Conservation (phyloP, 2,113 vertebrate species). For the Hylia prasina region DNA sequence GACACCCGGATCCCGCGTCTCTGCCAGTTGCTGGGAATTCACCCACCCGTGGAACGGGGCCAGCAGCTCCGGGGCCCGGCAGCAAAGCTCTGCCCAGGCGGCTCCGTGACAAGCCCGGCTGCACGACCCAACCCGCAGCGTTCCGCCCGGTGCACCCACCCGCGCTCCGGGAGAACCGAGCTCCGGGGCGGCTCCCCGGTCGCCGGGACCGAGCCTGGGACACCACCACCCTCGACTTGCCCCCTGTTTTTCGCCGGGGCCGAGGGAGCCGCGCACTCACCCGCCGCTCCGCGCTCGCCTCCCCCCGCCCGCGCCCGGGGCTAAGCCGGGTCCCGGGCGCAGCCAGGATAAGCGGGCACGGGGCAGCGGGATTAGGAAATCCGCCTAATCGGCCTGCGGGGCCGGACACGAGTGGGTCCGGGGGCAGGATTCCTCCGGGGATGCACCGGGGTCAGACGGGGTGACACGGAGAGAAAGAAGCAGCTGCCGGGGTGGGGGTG, state of each 20-base stretch:
- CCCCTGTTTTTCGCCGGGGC: neutral
- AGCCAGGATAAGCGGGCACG: neutral
- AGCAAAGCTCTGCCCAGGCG: neutral
- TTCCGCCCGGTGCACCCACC: neutral
- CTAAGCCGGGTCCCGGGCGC: neutral
- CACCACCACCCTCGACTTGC: neutral
- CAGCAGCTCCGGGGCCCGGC: neutral
- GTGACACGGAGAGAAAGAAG: neutral
- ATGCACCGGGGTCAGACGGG: neutral
- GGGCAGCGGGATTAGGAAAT: conserved; percentile 18
- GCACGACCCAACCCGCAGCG: neutral
- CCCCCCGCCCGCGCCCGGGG: neutral
- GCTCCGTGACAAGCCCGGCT: neutral
- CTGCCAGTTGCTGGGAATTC: neutral
- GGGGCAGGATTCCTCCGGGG: neutral
- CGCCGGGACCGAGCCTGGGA: neutral
- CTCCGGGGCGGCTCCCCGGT: neutral
- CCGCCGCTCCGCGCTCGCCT: neutral
- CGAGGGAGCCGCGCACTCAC: neutral
- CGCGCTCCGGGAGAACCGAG: neutral
- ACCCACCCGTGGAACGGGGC: neutral
- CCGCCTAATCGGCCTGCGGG: neutral
- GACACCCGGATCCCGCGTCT: neutral
- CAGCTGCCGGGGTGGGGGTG: neutral
- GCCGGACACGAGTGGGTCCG: neutral